phyloP scores from a whole-genome alignment of 2,113 vertebrate species.

The Ptyas mucosa region DNA sequence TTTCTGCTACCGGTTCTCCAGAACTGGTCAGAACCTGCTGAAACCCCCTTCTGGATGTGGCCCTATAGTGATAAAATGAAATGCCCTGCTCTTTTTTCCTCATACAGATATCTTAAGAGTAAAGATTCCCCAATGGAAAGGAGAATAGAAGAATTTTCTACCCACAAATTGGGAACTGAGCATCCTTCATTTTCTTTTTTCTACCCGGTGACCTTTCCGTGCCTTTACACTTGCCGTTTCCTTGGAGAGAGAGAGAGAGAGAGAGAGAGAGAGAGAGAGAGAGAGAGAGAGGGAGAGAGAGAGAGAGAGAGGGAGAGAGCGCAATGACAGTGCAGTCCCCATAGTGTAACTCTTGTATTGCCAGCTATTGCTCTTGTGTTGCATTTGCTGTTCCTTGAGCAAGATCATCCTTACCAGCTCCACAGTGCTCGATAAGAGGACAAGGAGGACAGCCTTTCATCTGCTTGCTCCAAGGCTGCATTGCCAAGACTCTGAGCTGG shows the following conservation, averaged over 20 bases:
- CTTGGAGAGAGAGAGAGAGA: background rate
- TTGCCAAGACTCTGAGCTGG: background rate
- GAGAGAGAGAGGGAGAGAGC: background rate
- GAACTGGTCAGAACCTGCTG: too few species aligned
- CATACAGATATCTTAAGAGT: conserved; percentile 1
- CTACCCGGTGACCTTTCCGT: conserved; percentile 9
- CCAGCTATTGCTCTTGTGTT: background rate
- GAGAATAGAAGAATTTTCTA: background rate
- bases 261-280: background rate
- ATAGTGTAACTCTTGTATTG: background rate
- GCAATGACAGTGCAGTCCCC: rapidly evolving
- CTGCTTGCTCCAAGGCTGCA: background rate
- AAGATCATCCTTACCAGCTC: background rate
- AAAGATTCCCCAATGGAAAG: background rate
- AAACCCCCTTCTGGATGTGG: background rate
- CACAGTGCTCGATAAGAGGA: background rate
- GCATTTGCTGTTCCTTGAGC: background rate
- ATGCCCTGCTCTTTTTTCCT: conserved; percentile 13
- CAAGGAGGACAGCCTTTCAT: conserved; percentile 12
- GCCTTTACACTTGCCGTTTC: conserved; percentile 6
- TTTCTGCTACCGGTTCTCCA: too few species aligned
- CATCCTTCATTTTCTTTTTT: conserved; percentile 31
- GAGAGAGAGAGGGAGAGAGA: background rate
- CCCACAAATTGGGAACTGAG: conserved; percentile 31
- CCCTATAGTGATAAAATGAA: conserved; percentile 20